Percentiles rank a stretch among this genome's conserved stretches.
Evolutionary conservation across 2,888 invertebrate genomes (phyloP).

Genomic region (Lasioglossum zephyrum): DNA sequence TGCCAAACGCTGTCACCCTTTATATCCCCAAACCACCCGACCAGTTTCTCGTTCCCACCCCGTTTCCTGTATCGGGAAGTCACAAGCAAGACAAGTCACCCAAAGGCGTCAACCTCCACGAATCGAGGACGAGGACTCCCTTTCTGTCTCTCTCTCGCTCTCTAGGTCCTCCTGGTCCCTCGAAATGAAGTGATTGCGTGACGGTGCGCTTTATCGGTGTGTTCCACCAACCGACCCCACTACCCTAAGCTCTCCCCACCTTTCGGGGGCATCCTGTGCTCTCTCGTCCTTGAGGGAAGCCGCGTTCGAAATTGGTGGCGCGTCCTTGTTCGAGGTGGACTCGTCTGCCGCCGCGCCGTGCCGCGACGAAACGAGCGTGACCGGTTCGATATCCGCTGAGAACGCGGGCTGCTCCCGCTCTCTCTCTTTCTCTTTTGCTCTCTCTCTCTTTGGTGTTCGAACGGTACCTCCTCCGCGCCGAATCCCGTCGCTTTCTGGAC

Average conservation of each 20-base stretch:
- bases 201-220: conserved; percentile 47
- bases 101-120: neutral
- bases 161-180: conserved; percentile 18
- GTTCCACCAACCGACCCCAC: neutral
- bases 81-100: neutral
- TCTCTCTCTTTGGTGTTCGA: neutral
- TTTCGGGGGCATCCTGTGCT: conserved; percentile 25
- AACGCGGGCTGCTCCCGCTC: conserved; percentile 30
- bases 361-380: conserved; percentile 36
- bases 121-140: conserved; percentile 37
- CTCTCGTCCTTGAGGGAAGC: conserved; percentile 45
- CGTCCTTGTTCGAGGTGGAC: conserved; percentile 58
- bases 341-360: conserved; percentile 42
- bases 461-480: neutral
- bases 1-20: conserved; percentile 1
- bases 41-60: neutral
- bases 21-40: neutral
- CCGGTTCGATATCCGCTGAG: conserved; percentile 50
- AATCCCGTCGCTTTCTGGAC: conserved; percentile 1
- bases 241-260: conserved; percentile 20
- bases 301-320: conserved; percentile 40
- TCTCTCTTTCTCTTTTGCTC: neutral
- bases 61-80: neutral
- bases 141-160: neutral
- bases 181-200: conserved; percentile 57